These are phyloP conservation scores for Aporophyla lueneburgensis DNA, from an alignment of 2,888 invertebrate genomes.

Conservation along the genomic window DNA sequence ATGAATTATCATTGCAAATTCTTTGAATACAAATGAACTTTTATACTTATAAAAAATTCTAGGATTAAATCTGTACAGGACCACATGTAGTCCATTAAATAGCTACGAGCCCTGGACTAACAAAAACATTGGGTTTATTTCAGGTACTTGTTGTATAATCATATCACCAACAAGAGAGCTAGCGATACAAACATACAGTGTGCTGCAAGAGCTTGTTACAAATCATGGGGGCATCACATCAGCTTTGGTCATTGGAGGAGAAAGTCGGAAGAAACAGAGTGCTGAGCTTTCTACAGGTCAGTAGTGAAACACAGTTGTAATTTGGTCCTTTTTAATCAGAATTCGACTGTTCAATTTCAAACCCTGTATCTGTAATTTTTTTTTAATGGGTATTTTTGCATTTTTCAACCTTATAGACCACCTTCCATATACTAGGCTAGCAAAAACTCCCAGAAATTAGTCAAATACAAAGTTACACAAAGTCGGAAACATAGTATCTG, in stretches of 20 bases:
- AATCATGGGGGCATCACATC: slow-evolving; percentile 95
- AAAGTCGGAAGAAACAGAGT: slow-evolving; percentile 96
- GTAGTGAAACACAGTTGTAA: not conserved
- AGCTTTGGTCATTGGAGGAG: slow-evolving; percentile 98
- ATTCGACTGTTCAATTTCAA: too few relatives aligned
- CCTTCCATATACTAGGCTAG: too few relatives aligned
- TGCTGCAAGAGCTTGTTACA: slow-evolving; percentile 96
- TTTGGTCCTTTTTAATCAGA: not conserved
- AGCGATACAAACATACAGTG: slow-evolving; percentile 98
- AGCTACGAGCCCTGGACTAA: not conserved
- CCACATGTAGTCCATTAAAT: too few relatives aligned
- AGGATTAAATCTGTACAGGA: too few relatives aligned
- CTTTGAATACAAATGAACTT: too few relatives aligned
- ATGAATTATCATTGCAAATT: not conserved
- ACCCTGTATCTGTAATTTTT: too few relatives aligned
- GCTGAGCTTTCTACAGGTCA: slow-evolving; percentile 94
- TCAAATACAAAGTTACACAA: too few relatives aligned
- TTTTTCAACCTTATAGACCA: too few relatives aligned
- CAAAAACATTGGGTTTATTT: slow-evolving; percentile 45
- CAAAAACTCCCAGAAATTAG: too few relatives aligned
- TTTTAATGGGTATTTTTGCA: too few relatives aligned
- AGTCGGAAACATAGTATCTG: too few relatives aligned
- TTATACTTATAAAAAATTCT: too few relatives aligned
- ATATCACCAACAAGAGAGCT: slow-evolving; percentile 99
- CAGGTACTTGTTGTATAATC: slow-evolving; percentile 96